Evolutionary conservation across 2,888 invertebrate species (phyloP), one percentile per base, ranked within the genome.

Genomic region (Zaprionus lineosus): DNA sequence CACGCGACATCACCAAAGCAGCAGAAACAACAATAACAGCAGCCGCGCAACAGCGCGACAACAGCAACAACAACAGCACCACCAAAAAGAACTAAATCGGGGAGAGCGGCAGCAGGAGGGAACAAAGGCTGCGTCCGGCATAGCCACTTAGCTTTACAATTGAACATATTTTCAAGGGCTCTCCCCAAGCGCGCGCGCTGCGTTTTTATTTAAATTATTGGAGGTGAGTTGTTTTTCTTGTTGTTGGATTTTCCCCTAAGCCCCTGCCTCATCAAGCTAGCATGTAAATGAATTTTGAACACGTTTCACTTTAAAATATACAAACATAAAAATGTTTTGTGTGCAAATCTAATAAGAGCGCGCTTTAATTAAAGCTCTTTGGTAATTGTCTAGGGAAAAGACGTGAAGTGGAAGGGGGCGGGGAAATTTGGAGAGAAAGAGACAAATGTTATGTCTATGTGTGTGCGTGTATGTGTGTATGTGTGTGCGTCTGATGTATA

Each of bases 111-210:
- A 40, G 37, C 9, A 18, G 39, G 19, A 7, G 29, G 39, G 24
- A 37, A 34, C 40, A 48, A 29, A 21, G 28, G 43, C 51, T 41
- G 24, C 24, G 39, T 41, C 36, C 61, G 43, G 47, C 53, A 16
- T 8, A 26, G 43, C 33, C 19, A 51, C 21, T 33, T 48, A 46
- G 34, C 40, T 36, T 53, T 53, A 63, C 53, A 70, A 62, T 52
- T 47, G 46, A 34, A 41, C 15, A n/a, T 46, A 62, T 41, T 72
- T 72, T 68, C 53, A 68, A 64, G 73, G 59, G 68, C 63, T 71
- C 33, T 61, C 34, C 29, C 34, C 12, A 44, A 57, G 31, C 41
- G 48, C 33, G 48, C 46, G 26, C 51, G 33, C 33, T 51, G 18
- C 37, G 37, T 57, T 72, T 71, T 61, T 57, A 63, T 63, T 63